phyloP scores from a whole-genome alignment of 2,797 vertebrate species.

The Channa striata region DNA sequence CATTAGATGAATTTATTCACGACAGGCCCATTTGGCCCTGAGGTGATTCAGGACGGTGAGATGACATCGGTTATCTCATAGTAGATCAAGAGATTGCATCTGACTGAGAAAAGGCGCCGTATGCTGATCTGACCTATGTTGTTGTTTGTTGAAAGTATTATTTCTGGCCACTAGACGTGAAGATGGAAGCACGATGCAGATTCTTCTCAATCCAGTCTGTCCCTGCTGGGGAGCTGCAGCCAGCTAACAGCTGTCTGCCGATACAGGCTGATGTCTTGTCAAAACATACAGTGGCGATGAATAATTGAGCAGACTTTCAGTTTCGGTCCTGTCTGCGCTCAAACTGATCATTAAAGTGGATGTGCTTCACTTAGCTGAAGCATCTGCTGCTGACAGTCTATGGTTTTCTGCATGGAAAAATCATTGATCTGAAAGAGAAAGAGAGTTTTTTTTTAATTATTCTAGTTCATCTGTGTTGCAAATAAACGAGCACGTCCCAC shows the following conservation, averaged over 20 bases:
- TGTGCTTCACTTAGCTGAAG: background rate
- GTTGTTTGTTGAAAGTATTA: background rate
- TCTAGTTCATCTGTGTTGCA: background rate
- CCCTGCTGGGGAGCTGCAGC: background rate
- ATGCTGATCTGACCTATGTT: too few relatives aligned
- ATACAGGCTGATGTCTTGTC: background rate
- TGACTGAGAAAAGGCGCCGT: background rate
- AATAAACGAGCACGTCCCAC: background rate
- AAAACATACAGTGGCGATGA: background rate
- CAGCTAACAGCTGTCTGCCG: slow-evolving; percentile 1
- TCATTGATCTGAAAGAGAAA: too few relatives aligned
- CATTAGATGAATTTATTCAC: too few relatives aligned
- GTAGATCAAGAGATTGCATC: background rate
- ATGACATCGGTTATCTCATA: background rate
- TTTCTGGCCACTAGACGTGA: background rate
- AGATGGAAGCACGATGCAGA: background rate
- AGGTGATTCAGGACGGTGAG: too few relatives aligned
- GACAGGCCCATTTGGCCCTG: too few relatives aligned
- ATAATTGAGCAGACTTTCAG: slow-evolving; percentile 2
- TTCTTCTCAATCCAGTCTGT: background rate
- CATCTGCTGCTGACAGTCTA: background rate
- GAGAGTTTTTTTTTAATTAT: too few relatives aligned
- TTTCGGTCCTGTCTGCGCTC: background rate
- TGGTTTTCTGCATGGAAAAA: background rate
- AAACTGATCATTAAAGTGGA: slow-evolving; percentile 3